Evolutionary conservation across 2,888 invertebrate species (phyloP), one percentile per base, ranked within the genome.

Genomic region (Archips xylosteana): DNA sequence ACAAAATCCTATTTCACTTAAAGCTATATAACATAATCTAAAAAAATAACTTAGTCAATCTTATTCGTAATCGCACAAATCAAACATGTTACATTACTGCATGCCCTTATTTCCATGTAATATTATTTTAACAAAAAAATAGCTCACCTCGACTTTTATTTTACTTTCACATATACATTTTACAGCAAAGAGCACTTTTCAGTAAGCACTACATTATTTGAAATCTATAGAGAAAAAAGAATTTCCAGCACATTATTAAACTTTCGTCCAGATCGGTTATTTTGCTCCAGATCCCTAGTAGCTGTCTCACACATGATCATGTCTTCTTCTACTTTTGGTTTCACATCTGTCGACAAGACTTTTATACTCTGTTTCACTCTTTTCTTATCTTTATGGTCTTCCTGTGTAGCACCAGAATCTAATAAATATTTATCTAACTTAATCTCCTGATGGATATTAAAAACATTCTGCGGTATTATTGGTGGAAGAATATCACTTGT

Each of bases 391-490:
- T 79, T 75, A 42, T 82, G 82, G 23, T 82, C 82, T n/a, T 63
- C 74, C 8, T 75, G 78, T 36, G 70, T 75, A 39, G 76, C 78
- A 32, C 75, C 78, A n/a, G 76, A 65, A 1, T 75, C 77, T 15
- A 76, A 74, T 23, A 81, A 77, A 10, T 83, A 82, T 66, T 81
- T 85, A 59, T 90, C 90, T 3, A 94, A 78, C 70, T 91, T 92
- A 0, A 95, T 87, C 81, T 94, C 93, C 83, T 94, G 94, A 59
- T 91, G 92, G 1, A 94, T 94, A 74, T 94, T 92, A 70, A 94
- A 94, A 65, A 94, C 81, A 62, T 91, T 94, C 34, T 88, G 88
- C 0, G 89, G 85, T 15, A 84, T 75, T 8, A 83, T 82, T 10
- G 79, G 75, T 65, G 75, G 80, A 6, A 85, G 85, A 39, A 82